These are phyloP conservation scores for Rhamphomyia laevipes DNA, from an alignment of 2,888 invertebrate species.

Conservation along the genomic window DNA sequence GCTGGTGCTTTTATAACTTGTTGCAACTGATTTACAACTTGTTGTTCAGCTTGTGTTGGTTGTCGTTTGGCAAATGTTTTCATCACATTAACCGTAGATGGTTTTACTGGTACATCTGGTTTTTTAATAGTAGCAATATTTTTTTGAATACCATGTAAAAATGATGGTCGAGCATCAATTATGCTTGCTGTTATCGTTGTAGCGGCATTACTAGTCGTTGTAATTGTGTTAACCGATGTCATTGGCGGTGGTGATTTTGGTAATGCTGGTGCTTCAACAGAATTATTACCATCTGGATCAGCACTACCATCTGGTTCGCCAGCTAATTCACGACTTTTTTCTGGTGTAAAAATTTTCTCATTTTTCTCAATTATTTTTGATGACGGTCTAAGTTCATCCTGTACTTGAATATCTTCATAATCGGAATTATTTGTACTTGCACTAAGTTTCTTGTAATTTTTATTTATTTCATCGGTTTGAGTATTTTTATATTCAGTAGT, in stretches of 20 bases:
- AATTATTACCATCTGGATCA: constrained; percentile 58
- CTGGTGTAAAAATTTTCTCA: constrained; percentile 24
- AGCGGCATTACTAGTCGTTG: constrained; percentile 34
- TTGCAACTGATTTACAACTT: constrained; percentile 43
- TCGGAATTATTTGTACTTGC: constrained; percentile 34
- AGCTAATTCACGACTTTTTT: constrained; percentile 62
- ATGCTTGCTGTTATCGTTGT: constrained; percentile 17
- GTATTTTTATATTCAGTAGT: constrained; percentile 30
- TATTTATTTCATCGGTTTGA: constrained; percentile 19
- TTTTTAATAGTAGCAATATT: constrained; percentile 39
- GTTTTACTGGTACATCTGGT: constrained; percentile 62
- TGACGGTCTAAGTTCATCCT: constrained; percentile 17
- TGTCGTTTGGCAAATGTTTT: constrained; percentile 43
- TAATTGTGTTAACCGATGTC: constrained; percentile 31
- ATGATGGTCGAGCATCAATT: constrained; percentile 48
- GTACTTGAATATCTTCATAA: constrained; percentile 37
- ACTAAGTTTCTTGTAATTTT: constrained; percentile 30
- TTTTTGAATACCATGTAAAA: constrained; percentile 54
- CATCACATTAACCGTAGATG: constrained; percentile 44
- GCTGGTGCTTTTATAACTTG: constrained; percentile 35
- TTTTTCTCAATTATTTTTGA: constrained; percentile 41
- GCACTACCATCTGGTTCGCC: constrained; percentile 82
- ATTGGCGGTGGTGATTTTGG: constrained; percentile 57
- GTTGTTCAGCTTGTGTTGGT: constrained; percentile 36
- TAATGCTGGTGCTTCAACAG: constrained; percentile 57